Percentiles rank a stretch among this genome's conserved stretches.
These are phyloP conservation scores for Platycercus adscitus DNA, from an alignment of 2,113 vertebrate genomes.

Conservation along the genomic window DNA sequence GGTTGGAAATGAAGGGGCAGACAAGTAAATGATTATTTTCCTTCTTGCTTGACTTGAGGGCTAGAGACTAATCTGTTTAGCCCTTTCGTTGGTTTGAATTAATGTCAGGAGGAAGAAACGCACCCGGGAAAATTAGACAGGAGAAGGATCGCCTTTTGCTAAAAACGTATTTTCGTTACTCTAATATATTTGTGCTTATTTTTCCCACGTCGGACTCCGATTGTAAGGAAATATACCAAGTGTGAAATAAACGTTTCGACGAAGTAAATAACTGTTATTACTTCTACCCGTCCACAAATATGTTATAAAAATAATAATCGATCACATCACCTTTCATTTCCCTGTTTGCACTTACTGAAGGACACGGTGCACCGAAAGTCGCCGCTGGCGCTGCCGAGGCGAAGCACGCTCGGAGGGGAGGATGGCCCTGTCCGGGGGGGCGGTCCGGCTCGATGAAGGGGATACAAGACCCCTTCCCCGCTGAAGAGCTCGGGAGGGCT, in stretches of 20 bases:
- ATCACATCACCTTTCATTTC: constrained; percentile 12
- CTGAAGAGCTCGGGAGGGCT: neutral
- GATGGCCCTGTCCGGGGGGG: neutral
- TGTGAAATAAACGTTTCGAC: constrained; percentile 39
- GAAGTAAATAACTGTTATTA: constrained; percentile 65
- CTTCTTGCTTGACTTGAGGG: neutral
- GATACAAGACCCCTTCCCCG: rapidly evolving
- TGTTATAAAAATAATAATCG: constrained; percentile 47
- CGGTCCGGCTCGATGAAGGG: neutral
- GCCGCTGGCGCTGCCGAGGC: neutral
- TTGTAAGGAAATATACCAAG: constrained; percentile 41
- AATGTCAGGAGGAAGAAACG: constrained; percentile 19
- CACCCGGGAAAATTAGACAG: constrained; percentile 33
- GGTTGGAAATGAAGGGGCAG: neutral
- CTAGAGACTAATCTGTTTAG: constrained; percentile 8
- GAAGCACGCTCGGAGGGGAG: neutral
- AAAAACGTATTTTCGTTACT: neutral
- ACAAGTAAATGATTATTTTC: constrained; percentile 31
- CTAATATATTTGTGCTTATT: constrained; percentile 42
- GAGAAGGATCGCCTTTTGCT: constrained; percentile 19
- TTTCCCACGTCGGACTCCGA: neutral
- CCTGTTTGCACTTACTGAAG: neutral
- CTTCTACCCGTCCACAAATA: constrained; percentile 38
- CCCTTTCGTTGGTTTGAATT: neutral
- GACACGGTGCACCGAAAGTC: neutral